phyloP scores from a whole-genome alignment of 2,113 vertebrate genomes.

The Xyliphius kryptos region DNA sequence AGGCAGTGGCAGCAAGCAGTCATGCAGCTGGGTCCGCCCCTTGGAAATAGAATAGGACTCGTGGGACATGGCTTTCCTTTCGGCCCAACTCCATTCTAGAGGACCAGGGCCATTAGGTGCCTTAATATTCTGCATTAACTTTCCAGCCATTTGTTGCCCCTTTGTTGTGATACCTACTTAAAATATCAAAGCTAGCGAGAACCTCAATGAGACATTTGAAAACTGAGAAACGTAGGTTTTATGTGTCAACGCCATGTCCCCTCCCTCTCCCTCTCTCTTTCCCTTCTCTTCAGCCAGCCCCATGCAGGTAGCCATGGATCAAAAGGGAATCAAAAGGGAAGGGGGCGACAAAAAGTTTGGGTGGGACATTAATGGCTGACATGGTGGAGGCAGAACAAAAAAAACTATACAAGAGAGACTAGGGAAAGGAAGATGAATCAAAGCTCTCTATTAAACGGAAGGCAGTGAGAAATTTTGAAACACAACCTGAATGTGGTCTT shows the following conservation, averaged over 20 bases:
- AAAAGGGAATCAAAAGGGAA: constrained; percentile 65
- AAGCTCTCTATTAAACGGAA: constrained; percentile 65
- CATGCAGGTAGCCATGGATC: constrained; percentile 63
- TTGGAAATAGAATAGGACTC: constrained; percentile 76
- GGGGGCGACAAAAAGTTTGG: constrained; percentile 55
- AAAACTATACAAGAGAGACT: constrained; percentile 54
- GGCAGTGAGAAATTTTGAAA: constrained; percentile 43
- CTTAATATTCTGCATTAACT: constrained; percentile 65
- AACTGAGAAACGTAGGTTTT: constrained; percentile 84
- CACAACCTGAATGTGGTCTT: constrained; percentile 52
- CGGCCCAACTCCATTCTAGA: constrained; percentile 60
- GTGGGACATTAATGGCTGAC: constrained; percentile 69
- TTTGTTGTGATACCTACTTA: constrained; percentile 86
- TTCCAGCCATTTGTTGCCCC: constrained; percentile 66
- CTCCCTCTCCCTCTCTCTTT: constrained; percentile 51
- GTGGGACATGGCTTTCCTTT: constrained; percentile 66
- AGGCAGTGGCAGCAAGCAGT: constrained; percentile 50
- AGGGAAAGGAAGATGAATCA: constrained; percentile 53
- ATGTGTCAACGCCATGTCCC: constrained; percentile 73
- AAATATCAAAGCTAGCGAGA: constrained; percentile 83
- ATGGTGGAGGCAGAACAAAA: constrained; percentile 67
- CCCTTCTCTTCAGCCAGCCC: constrained; percentile 46
- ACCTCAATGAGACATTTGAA: constrained; percentile 85
- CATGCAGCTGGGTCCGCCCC: constrained; percentile 59
- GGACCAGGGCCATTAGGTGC: constrained; percentile 62